phyloP scores from a whole-genome alignment of 2,888 invertebrate species.

The Tiliacea citrago region DNA sequence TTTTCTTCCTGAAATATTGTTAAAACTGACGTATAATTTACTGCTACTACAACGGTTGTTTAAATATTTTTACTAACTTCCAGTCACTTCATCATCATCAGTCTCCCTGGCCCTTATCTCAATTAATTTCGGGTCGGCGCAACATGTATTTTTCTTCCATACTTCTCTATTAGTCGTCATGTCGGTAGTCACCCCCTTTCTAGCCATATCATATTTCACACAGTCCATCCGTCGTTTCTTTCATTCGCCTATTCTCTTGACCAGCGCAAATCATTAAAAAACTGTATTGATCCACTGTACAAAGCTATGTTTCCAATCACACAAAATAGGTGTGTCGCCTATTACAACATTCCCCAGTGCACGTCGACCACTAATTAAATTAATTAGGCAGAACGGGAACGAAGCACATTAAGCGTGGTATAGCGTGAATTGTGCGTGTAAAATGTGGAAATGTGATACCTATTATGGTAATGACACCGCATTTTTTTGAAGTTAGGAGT shows the following conservation, averaged over 20 bases:
- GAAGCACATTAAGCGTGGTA: slow-evolving; percentile 72
- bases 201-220: too few species aligned
- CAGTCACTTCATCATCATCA: background rate
- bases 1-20: background rate
- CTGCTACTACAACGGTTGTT: background rate
- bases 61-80: background rate
- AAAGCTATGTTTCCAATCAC: slow-evolving; percentile 58
- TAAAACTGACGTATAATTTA: background rate
- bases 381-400: slow-evolving; percentile 79
- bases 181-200: too few species aligned
- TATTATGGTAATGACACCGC: slow-evolving; percentile 43
- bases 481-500: slow-evolving; percentile 26
- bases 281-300: slow-evolving; percentile 41
- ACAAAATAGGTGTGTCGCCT: slow-evolving; percentile 72
- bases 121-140: too few species aligned
- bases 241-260: background rate
- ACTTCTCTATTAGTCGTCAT: too few species aligned
- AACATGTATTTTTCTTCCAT: too few species aligned
- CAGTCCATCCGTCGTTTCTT: too few species aligned
- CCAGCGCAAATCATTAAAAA: slow-evolving; percentile 5
- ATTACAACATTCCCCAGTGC: slow-evolving; percentile 73
- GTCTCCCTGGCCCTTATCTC: too few species aligned
- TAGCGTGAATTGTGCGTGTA: slow-evolving; percentile 67
- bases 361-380: slow-evolving; percentile 79
- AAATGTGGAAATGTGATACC: slow-evolving; percentile 60